phyloP scores from a whole-genome alignment of 2,113 vertebrate species.

The Eleginops maclovinus region DNA sequence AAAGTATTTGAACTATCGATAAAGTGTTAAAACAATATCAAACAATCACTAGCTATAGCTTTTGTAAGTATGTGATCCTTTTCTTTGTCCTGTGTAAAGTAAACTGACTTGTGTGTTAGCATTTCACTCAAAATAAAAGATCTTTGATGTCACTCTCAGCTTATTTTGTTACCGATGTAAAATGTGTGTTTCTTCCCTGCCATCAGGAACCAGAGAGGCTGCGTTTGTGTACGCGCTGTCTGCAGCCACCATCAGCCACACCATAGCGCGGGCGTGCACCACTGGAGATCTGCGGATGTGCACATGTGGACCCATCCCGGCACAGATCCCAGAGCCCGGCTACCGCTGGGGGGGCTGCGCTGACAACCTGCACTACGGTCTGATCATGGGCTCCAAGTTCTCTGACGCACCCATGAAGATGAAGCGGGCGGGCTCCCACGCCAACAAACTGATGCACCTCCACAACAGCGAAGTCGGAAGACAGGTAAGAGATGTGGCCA shows the following conservation, averaged over 20 bases:
- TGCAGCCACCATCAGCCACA: conserved; percentile 95
- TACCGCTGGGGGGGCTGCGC: conserved; percentile 99
- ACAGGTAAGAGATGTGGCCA: conserved; percentile 85
- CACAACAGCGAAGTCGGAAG: conserved; percentile 99
- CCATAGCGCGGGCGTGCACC: conserved; percentile 95
- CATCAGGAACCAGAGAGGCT: conserved; percentile 93
- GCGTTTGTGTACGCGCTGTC: conserved; percentile 97
- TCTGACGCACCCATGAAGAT: conserved; percentile 98
- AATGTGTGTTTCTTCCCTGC: conserved; percentile 1
- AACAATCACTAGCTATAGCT: too few species aligned
- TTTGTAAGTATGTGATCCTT: too few species aligned
- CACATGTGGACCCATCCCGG: conserved; percentile 94
- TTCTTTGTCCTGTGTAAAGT: too few species aligned
- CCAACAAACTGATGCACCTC: conserved; percentile 99
- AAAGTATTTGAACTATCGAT: neutral
- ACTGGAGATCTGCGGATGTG: conserved; percentile 94
- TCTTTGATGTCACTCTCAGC: neutral
- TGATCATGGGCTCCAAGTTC: conserved; percentile 98
- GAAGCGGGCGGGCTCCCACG: conserved; percentile 95
- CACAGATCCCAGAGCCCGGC: conserved; percentile 93
- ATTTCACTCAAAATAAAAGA: neutral
- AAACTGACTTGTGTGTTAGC: too few species aligned
- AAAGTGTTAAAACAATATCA: too few species aligned
- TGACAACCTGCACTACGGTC: conserved; percentile 97
- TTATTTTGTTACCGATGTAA: neutral